Evolutionary conservation across 2,888 invertebrate genomes (phyloP).

Genomic region (Eupithecia exiguata): DNA sequence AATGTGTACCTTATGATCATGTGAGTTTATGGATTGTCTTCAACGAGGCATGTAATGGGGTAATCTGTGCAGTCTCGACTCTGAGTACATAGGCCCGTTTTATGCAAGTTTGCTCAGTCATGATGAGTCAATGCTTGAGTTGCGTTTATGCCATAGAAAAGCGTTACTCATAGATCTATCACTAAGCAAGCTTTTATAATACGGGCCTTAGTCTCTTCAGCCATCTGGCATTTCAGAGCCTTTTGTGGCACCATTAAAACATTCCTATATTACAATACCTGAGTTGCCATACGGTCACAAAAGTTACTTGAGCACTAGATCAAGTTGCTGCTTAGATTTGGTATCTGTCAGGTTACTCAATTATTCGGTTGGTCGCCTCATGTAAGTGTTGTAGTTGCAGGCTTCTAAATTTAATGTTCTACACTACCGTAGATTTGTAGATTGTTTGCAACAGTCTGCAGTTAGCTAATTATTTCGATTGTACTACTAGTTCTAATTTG

Average conservation of each 20-base stretch:
- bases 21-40: background rate
- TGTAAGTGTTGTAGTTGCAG: background rate
- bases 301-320: background rate
- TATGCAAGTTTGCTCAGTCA: too few species aligned
- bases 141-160: too few species aligned
- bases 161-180: too few species aligned
- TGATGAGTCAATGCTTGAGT: too few species aligned
- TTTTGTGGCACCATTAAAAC: conserved; percentile 2
- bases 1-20: background rate
- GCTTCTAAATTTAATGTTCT: background rate
- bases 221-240: conserved; percentile 14
- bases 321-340: background rate
- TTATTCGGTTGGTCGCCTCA: background rate
- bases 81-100: background rate
- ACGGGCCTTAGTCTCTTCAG: background rate
- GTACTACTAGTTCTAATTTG: too few species aligned
- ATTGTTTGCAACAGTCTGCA: too few species aligned
- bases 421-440: too few species aligned
- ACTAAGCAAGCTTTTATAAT: too few species aligned
- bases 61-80: background rate
- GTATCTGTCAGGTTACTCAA: background rate
- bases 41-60: background rate
- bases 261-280: background rate
- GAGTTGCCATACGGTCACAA: background rate
- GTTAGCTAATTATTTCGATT: too few species aligned